Evolutionary conservation across 1,140 invertebrate species (phyloP), one percentile per base, ranked within the genome.

Genomic region (Orchesella cincta): DNA sequence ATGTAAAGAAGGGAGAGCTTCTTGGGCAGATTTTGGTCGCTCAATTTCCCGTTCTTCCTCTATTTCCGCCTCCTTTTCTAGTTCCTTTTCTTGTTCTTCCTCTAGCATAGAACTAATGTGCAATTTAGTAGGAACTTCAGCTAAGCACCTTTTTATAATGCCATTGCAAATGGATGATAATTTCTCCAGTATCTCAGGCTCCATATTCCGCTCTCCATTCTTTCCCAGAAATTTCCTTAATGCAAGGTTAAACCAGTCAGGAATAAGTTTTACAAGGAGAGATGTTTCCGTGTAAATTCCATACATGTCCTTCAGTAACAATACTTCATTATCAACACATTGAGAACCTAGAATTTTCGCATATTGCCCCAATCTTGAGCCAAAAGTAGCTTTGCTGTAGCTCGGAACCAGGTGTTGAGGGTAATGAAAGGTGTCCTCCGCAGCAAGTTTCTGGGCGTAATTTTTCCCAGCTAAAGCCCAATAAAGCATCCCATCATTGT

Each of bases 71-170:
- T 81, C 81, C 29, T 76, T 33, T 74, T 81, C 80, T 20, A 81
- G 31, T 70, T 81, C 81, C 5, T 77, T 20, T 52, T 81, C 81
- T 70, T 81, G 79, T 54, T 81, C 74, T 29, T 81, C 81, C 28
- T 81, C 81, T 20, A 80, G 34, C 31, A 71, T 39, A n/a, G n/a
- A n/a, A n/a, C n/a, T n/a, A n/a, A n/a, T n/a, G n/a, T n/a, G n/a
- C n/a, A n/a, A n/a, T n/a, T n/a, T n/a, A n/a, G n/a, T n/a, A n/a
- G n/a, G n/a, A n/a, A n/a, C n/a, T n/a, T n/a, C n/a, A n/a, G n/a
- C n/a, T n/a, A n/a, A n/a, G n/a, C n/a, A n/a, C n/a, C n/a, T n/a
- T n/a, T n/a, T n/a, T n/a, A n/a, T n/a, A n/a, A n/a, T n/a, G n/a
- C n/a, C n/a, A n/a, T n/a, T n/a, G n/a, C n/a, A n/a, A n/a, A n/a